These are phyloP conservation scores for Rhyacichthys aspro DNA, from an alignment of 2,797 vertebrate genomes.

Conservation along the genomic window DNA sequence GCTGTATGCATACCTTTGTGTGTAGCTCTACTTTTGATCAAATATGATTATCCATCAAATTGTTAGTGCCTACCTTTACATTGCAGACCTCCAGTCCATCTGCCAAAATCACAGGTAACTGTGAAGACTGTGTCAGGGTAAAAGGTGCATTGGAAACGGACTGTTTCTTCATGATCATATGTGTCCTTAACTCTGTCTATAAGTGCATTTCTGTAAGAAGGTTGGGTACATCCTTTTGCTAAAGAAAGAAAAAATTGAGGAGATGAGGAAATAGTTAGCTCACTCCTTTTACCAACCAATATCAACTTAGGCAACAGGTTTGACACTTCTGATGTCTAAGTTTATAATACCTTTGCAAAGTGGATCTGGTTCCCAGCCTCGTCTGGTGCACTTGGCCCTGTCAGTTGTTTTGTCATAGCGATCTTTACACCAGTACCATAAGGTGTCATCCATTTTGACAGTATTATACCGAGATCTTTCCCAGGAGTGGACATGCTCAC, in stretches of 20 bases:
- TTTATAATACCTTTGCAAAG: constrained; percentile 50
- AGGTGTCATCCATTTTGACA: neutral
- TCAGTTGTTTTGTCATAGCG: accelerated
- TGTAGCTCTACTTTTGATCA: too few relatives aligned
- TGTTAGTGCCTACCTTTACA: constrained; percentile 1
- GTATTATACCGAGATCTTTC: accelerated
- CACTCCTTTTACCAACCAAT: neutral
- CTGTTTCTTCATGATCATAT: neutral
- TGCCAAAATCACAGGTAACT: neutral
- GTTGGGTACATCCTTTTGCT: neutral
- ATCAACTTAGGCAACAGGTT: neutral
- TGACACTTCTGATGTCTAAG: neutral
- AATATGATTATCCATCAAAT: neutral
- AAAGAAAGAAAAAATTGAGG: neutral
- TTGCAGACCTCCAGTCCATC: accelerated
- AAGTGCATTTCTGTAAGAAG: neutral
- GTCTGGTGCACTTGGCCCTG: constrained; percentile 33
- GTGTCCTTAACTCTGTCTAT: neutral
- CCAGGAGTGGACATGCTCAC: accelerated
- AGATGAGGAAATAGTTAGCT: neutral
- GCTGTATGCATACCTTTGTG: too few relatives aligned
- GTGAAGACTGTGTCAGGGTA: neutral
- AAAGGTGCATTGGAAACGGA: neutral
- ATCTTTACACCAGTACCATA: accelerated
- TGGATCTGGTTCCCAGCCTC: constrained; percentile 60